Percentiles rank a stretch among this genome's conserved stretches.
Conservation (phyloP, 2,888 invertebrate species). For the Drosophila paracracens region DNA sequence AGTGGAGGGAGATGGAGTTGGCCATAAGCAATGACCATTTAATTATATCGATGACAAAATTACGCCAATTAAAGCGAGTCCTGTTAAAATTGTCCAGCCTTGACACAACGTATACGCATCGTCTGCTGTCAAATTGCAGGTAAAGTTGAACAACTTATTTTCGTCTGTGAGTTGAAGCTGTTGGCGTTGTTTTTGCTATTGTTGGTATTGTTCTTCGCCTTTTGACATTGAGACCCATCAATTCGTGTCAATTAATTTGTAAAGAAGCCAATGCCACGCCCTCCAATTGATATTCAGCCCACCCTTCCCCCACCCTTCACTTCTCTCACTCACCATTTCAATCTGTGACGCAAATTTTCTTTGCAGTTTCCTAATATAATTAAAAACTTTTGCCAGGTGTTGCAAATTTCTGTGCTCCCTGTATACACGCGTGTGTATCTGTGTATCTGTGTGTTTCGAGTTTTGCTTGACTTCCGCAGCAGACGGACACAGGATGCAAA, state of each 20-base stretch:
- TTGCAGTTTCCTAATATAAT: slow-evolving; percentile 82
- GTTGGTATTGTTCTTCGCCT: slow-evolving; percentile 49
- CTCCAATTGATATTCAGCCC: slow-evolving; percentile 34
- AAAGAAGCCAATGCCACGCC: slow-evolving; percentile 64
- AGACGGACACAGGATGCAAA: slow-evolving; percentile 52
- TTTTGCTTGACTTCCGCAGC: slow-evolving; percentile 56
- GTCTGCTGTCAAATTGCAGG: slow-evolving; percentile 76
- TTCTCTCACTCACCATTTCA: background rate
- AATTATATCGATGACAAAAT: slow-evolving; percentile 80
- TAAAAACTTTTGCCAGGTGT: slow-evolving; percentile 83
- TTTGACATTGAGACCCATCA: slow-evolving; percentile 83
- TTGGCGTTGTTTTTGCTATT: slow-evolving; percentile 2
- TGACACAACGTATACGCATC: slow-evolving; percentile 62
- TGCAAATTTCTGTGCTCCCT: slow-evolving; percentile 70
- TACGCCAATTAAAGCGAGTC: slow-evolving; percentile 79
- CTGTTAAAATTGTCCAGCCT: slow-evolving; percentile 75
- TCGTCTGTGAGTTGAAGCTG: slow-evolving; percentile 10
- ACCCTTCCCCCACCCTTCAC: background rate
- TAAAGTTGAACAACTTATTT: slow-evolving; percentile 68
- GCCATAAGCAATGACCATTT: slow-evolving; percentile 72
- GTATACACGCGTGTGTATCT: slow-evolving; percentile 2
- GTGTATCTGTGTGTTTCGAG: slow-evolving; percentile 30
- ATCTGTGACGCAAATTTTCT: slow-evolving; percentile 66
- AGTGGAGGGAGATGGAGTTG: slow-evolving; percentile 13
- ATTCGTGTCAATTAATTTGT: slow-evolving; percentile 83